phyloP scores from a whole-genome alignment of 2,797 vertebrate species.

The Thripadectes ignobilis region DNA sequence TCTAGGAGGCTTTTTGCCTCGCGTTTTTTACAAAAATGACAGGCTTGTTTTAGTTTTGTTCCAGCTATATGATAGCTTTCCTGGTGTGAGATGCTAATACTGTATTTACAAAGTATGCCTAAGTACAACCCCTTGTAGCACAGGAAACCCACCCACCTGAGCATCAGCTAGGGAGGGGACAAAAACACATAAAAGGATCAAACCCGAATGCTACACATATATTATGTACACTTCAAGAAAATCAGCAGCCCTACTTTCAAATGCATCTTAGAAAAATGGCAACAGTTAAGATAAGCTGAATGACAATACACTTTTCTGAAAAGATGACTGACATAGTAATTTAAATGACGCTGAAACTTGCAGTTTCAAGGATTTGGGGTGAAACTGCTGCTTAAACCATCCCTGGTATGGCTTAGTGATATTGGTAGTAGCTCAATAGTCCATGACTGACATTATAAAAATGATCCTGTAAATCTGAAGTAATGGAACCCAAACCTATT shows the following conservation, averaged over 20 bases:
- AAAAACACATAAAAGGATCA: background rate
- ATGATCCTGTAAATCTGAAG: background rate
- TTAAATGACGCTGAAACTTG: background rate
- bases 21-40: background rate
- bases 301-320: background rate
- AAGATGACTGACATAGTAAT: background rate
- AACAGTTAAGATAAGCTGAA: background rate
- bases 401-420: background rate
- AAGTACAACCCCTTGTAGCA: rapidly evolving
- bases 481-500: background rate
- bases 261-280: background rate
- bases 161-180: background rate
- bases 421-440: background rate
- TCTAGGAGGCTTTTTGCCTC: background rate
- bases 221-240: background rate
- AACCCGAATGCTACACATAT: background rate
- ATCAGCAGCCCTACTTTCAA: background rate
- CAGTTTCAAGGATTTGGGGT: background rate
- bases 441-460: background rate
- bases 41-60: background rate
- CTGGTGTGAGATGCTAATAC: background rate
- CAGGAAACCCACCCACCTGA: background rate
- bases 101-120: background rate
- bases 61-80: background rate
- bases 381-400: background rate